Conservation (phyloP, 30 jellyfish, hydroid and myxozoan genomes). For the Hydractinia symbiolongicarpus region DNA sequence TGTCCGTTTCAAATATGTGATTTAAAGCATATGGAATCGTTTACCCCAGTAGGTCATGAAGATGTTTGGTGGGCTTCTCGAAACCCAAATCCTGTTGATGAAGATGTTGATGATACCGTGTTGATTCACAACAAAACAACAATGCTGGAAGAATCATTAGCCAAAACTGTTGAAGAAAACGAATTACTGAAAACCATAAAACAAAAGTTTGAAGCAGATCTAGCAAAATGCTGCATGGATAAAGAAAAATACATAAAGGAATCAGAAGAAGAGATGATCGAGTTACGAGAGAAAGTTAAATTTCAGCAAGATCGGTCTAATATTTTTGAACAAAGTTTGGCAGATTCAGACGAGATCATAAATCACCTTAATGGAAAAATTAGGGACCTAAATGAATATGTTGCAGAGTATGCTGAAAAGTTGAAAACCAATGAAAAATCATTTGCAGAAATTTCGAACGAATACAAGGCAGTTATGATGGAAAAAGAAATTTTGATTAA, state of each 20-base stretch:
- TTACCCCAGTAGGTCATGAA: conserved; percentile 1
- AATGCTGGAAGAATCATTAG: conserved; percentile 58
- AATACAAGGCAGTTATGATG: not conserved
- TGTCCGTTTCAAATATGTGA: conserved; percentile 59
- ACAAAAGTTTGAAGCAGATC: conserved; percentile 11
- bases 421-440: not conserved
- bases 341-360: conserved; percentile 3
- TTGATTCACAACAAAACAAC: conserved; percentile 75
- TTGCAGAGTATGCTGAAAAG: not conserved
- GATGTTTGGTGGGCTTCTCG: conserved; percentile 63
- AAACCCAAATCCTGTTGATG: conserved; percentile 21
- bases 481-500: conserved; percentile 5
- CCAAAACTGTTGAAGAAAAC: conserved; percentile 51
- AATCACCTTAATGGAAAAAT: not conserved
- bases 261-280: conserved; percentile 10
- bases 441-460: not conserved
- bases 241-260: not conserved
- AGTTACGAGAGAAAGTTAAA: not conserved
- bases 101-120: conserved; percentile 54
- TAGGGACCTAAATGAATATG: not conserved
- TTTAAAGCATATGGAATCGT: not conserved
- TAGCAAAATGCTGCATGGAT: not conserved
- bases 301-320: not conserved
- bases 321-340: not conserved
- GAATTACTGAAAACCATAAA: conserved; percentile 38